Percentiles rank a stretch among this genome's conserved stretches.
Evolutionary conservation across 2,113 vertebrate genomes (phyloP).

Genomic region (Bubo bubo): DNA sequence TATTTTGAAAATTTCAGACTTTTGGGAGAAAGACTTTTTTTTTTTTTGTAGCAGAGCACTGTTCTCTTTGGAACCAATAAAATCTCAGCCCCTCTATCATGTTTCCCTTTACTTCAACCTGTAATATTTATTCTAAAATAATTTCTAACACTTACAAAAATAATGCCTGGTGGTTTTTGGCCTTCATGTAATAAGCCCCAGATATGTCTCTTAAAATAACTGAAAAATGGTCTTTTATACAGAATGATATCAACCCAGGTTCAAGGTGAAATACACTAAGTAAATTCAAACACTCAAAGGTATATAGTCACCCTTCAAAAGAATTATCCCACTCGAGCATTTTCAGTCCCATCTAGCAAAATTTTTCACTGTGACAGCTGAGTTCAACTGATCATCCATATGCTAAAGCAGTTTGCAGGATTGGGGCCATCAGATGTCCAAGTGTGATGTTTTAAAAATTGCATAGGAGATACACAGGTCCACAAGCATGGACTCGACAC

Average conservation of each 20-base stretch:
- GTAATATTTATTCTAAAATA: neutral
- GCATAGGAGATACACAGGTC: accelerated
- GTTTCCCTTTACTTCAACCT: neutral
- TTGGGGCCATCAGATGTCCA: neutral
- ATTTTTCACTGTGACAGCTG: neutral
- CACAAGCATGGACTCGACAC: neutral
- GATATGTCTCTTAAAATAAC: neutral
- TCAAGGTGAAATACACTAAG: neutral
- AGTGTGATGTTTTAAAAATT: neutral
- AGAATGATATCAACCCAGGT: neutral
- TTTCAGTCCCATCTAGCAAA: neutral
- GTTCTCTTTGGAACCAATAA: neutral
- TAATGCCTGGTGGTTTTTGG: accelerated
- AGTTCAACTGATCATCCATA: neutral
- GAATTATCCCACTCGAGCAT: neutral
- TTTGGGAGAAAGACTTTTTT: neutral
- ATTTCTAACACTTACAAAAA: neutral
- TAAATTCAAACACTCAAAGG: neutral
- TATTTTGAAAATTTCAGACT: neutral
- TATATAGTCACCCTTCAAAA: neutral
- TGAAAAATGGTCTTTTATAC: neutral
- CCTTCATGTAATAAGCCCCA: neutral
- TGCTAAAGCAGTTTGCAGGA: neutral
- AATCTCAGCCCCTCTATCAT: neutral
- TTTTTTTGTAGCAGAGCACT: neutral